Percentiles rank a stretch among this genome's conserved stretches.
phyloP scores from a whole-genome alignment of 2,888 invertebrate genomes.

The Coenonympha glycerion region DNA sequence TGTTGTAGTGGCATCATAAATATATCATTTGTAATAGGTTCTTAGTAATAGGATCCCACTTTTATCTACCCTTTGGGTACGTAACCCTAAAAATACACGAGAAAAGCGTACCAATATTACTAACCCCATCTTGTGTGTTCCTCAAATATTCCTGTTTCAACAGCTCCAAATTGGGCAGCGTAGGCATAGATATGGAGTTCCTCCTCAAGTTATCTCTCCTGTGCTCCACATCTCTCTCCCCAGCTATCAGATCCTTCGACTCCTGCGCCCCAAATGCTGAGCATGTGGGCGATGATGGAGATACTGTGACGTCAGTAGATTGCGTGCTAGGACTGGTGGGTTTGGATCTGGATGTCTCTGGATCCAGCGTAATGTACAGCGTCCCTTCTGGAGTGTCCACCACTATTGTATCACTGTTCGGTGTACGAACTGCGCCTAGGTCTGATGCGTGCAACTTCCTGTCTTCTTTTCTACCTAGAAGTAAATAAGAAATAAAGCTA shows the following conservation, averaged over 20 bases:
- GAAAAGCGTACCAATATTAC: no score
- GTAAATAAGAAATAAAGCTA: no score
- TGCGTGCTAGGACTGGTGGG: conserved; percentile 42
- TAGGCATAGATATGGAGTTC: conserved; percentile 85
- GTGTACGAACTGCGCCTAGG: conserved; percentile 56
- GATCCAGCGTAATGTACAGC: conserved; percentile 64
- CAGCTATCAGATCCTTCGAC: conserved; percentile 47
- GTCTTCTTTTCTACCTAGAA: conserved; percentile 30
- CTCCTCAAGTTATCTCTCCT: conserved; percentile 69
- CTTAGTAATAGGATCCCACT: no score
- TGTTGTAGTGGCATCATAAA: no score
- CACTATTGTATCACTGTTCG: conserved; percentile 65
- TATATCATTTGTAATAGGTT: no score
- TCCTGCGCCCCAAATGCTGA: conserved; percentile 49
- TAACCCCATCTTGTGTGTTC: conserved; percentile 53
- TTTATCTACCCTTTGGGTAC: no score
- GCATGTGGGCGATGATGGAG: conserved; percentile 40
- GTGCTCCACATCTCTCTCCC: conserved; percentile 44
- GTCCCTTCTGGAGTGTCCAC: conserved; percentile 69
- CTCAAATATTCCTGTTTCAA: conserved; percentile 63
- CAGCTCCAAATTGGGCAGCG: conserved; percentile 80
- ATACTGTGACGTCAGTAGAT: conserved; percentile 42
- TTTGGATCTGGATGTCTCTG: conserved; percentile 45
- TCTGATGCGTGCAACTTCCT: conserved; percentile 53
- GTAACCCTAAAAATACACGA: no score